These are phyloP conservation scores for Celastrina argiolus DNA, from an alignment of 2,888 invertebrate species.

Conservation along the genomic window DNA sequence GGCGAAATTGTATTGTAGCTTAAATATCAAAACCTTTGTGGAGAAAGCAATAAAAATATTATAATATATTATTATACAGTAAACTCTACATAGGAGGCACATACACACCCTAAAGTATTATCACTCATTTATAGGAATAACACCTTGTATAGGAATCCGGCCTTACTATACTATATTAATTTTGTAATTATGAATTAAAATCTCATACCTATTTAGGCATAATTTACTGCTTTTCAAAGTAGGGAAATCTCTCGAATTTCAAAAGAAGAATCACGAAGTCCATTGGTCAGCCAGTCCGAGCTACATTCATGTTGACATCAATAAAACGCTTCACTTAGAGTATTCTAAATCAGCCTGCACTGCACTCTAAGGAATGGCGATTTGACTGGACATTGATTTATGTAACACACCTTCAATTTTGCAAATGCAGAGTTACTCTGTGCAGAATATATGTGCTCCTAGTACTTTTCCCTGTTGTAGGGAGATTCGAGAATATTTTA, in stretches of 20 bases:
- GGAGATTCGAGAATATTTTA: too few relatives aligned
- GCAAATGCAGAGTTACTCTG: conserved; percentile 19
- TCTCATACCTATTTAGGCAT: too few relatives aligned
- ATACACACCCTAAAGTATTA: too few relatives aligned
- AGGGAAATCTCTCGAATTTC: neutral
- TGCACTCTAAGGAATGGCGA: conserved; percentile 24
- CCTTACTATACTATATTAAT: too few relatives aligned
- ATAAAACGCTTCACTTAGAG: conserved; percentile 6
- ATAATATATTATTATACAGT: too few relatives aligned
- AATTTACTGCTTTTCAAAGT: neutral
- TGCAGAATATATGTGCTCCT: conserved; percentile 1
- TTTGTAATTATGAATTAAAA: too few relatives aligned
- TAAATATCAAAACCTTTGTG: too few relatives aligned
- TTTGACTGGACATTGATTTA: conserved; percentile 23
- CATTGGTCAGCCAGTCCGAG: neutral
- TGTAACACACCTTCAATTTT: conserved; percentile 16
- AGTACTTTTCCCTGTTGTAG: neutral
- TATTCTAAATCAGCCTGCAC: conserved; percentile 21
- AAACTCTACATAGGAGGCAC: too few relatives aligned
- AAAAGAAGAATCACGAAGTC: neutral
- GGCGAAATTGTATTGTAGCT: too few relatives aligned
- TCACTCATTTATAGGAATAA: too few relatives aligned
- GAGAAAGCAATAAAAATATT: too few relatives aligned
- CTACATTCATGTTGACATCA: conserved; percentile 1
- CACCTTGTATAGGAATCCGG: too few relatives aligned